Evolutionary conservation across 2,888 invertebrate genomes (phyloP), one percentile per base, ranked within the genome.

Genomic region (Eupithecia subfuscata): DNA sequence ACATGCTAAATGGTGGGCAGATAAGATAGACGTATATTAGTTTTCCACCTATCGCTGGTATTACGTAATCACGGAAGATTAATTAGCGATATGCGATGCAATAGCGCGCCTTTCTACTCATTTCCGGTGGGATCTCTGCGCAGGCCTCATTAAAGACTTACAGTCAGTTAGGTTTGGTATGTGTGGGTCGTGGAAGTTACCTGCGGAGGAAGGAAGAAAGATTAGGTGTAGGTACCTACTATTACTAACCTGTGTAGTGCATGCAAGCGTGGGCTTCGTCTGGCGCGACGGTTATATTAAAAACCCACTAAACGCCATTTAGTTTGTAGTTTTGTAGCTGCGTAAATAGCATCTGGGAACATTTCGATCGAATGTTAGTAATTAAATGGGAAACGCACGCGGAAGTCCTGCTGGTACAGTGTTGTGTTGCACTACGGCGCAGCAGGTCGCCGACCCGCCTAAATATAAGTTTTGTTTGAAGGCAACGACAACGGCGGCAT

Each of bases 391-490:
- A 45, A 74, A 65, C 64, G 63, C 68, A 69, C 65, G 70, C 69
- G 73, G 75, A 73, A 73, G 73, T 68, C 71, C 60, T 8, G 73
- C 69, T n/a, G 64, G 48, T n/a, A 34, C 43, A 68, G 68, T 68
- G 68, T 68, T 68, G 63, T 68, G 60, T 45, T 68, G 65, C 25
- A 74, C 12, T 43, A 22, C 52, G 60, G 45, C 30, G 43, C 72
- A 8, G 43, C 56, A 65, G 74, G 73, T 73, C 76, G 69, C 48
- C 52, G 76, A 71, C 76, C 73, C 64, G 73, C 69, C 76, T 71
- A 74, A 71, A 76, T 75, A 76, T 76, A 76, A 65, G 43, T 69
- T 67, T 30, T 69, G 68, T 71, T 70, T 74, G 72, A 72, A 70
- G 56, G 64, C 34, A n/a, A 18, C 73, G 56, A 22, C 69, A 70